Evolutionary conservation across 1,140 invertebrate genomes (phyloP).

Genomic region (Lordiphosa clarofinis): DNA sequence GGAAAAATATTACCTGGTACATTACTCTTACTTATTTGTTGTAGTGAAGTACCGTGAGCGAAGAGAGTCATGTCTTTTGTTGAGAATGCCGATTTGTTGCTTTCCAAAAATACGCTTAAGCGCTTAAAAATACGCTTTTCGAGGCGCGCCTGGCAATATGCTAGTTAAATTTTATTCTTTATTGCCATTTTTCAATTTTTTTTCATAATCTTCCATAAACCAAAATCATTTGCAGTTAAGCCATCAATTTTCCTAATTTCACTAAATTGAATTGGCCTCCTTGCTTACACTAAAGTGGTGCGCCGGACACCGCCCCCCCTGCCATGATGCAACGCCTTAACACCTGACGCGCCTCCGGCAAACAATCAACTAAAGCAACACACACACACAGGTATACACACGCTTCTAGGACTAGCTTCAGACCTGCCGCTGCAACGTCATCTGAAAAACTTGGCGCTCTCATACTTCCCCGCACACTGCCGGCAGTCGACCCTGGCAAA

Average conservation of each 20-base stretch:
- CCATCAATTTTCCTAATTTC: slow-evolving; percentile 63
- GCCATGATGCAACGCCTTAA: slow-evolving; percentile 13
- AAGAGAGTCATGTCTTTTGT: too few relatives aligned
- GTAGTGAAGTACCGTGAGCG: too few relatives aligned
- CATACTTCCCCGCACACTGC: slow-evolving; percentile 25
- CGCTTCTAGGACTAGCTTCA: slow-evolving; percentile 20
- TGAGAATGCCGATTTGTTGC: too few relatives aligned
- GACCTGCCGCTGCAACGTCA: too few relatives aligned
- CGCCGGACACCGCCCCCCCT: not conserved
- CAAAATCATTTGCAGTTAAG: slow-evolving; percentile 2
- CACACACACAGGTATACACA: slow-evolving; percentile 11
- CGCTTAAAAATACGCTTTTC: too few relatives aligned
- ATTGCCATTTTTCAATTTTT: too few relatives aligned
- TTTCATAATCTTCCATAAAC: too few relatives aligned
- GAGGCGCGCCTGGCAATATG: too few relatives aligned
- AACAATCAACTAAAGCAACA: slow-evolving; percentile 72
- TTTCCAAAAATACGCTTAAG: too few relatives aligned
- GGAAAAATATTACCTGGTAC: too few relatives aligned
- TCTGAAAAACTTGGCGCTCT: slow-evolving; percentile 14
- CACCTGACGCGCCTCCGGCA: slow-evolving; percentile 51
- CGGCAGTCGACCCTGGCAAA: slow-evolving; percentile 43
- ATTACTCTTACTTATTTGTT: too few relatives aligned
- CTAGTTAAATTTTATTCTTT: too few relatives aligned
- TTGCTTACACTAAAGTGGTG: slow-evolving; percentile 18
- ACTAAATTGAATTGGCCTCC: slow-evolving; percentile 60